Base-by-base conservation (phyloP, 2,888 invertebrate genomes). In the Periphyllus acericola region DNA sequence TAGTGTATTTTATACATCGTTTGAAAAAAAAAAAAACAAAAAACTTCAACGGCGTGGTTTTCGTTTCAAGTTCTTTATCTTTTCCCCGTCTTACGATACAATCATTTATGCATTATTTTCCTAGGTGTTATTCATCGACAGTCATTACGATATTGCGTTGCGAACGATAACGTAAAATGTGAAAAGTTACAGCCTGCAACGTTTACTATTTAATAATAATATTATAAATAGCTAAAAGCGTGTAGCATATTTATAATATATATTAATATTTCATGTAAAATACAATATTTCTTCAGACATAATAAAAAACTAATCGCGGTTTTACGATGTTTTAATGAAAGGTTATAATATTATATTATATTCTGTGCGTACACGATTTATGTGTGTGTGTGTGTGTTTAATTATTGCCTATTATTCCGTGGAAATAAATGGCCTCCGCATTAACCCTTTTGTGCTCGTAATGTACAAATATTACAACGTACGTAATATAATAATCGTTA, bases 281-380 rank as follows among this genome's bases (percentile, higher is more conserved):
- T 52, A 60, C 29, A 76, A 52, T 9, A 52, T 55, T 78, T 55
- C 36, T 55, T 76, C 52, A 11, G 32, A 78, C 25, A 52, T 78
- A 32, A 21, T 32, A 78, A 78, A 78, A 68, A 52, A 32, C 78
- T 52, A 78, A 78, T 78, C 52, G n/a, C n/a, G 21, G 32, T 55
- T 32, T 78, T 78, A 76, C 19, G 32, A 78, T 78, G 5, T 78
- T 78, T 55, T 78, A 78, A 78, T 52, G 78, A 52, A 78, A 29
- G 52, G 78, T 55, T 76, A 46, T 46, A 46, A 46, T 46, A 46
- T 14, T 11, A 11, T 46, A 14, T 14, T 46, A 46, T 36, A 52
- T 52, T 60, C 21, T 46, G 2, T 46, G 46, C 17, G 29, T 29
- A 6, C 29, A 68, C 68, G 29, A n/a, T 29, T 68, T 29, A 29